Base-by-base conservation (phyloP, 2,797 vertebrate genomes). In the Lepilemur ruficaudatus region DNA sequence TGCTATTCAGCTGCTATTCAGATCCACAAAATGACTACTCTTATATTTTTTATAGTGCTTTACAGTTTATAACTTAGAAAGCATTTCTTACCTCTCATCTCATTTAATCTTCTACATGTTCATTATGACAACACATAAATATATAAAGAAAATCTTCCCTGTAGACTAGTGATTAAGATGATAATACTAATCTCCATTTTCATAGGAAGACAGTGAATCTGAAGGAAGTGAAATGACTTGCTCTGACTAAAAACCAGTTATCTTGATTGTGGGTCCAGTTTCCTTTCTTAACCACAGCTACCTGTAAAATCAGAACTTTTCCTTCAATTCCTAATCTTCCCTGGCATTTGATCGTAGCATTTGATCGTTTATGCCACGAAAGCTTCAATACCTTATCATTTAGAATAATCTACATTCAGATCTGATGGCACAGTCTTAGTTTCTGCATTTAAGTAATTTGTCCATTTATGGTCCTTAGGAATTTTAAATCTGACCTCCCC, bases 401-500 rank as follows among this genome's bases (percentile, higher is more conserved):
- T 84, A 83, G 70, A 93, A 76, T 87, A 32, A 63, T 81, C 55
- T 85, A 63, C 38, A 75, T 94, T 89, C 72, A 81, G 72, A 96
- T 81, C 67, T 90, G 22, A 79, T 83, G n/a, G 35, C 35, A 57
- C 82, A 50, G n/a, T 93, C 50, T 93, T 15, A 82, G 69, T 90
- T 90, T 95, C 59, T 88, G 23, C 72, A 69, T 93, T 91, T 83
- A 65, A 50, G 23, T 85, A 52, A 59, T 38, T 92, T 95, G 70
- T 84, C 41, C 80, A 83, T 70, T 94, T 86, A 52, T 89, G 20
- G 87, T 46, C 84, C 46, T 76, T 7, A 41, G 55, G 63, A 65
- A 94, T 67, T 83, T 67, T 83, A 83, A 91, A 75, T 95, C 78
- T 95, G 79, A 72, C 35, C 79, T 95, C n/a, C 30, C n/a, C 80